A percentile compares a stretch with the other conserved stretches of the same genome.
phyloP scores from a whole-genome alignment of 2,797 vertebrate species.

The Eulemur albifrons region DNA sequence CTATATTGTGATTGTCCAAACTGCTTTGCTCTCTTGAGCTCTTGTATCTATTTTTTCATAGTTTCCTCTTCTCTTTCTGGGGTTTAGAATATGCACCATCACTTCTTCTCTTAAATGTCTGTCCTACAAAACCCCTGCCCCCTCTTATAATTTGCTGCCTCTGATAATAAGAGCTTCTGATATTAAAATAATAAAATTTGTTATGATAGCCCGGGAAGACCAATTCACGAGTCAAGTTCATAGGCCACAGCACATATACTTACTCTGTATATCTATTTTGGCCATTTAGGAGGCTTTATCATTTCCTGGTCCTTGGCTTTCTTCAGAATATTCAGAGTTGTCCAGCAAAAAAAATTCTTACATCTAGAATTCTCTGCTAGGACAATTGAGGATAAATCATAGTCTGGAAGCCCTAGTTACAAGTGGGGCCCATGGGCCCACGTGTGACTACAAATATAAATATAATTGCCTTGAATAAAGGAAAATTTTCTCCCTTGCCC shows the following conservation, averaged over 20 bases:
- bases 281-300: not conserved
- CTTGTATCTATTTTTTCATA: not conserved
- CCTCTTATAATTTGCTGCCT: not conserved
- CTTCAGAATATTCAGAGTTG: not conserved
- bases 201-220: not conserved
- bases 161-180: slow-evolving; percentile 30
- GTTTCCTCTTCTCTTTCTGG: not conserved
- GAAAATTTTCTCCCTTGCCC: not conserved
- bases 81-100: not conserved
- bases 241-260: not conserved
- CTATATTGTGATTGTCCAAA: not conserved
- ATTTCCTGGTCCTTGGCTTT: not conserved
- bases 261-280: not conserved
- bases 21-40: not conserved
- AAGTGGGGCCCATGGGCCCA: not conserved
- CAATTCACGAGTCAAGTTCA: not conserved
- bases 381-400: not conserved
- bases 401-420: not conserved
- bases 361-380: not conserved
- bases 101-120: not conserved
- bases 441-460: not conserved
- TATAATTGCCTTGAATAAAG: not conserved
- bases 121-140: not conserved
- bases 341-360: not conserved
- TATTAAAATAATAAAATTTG: not conserved